Base-by-base conservation (phyloP, 37 sponge, comb jelly and placozoan species). In the Spongilla lacustris region DNA sequence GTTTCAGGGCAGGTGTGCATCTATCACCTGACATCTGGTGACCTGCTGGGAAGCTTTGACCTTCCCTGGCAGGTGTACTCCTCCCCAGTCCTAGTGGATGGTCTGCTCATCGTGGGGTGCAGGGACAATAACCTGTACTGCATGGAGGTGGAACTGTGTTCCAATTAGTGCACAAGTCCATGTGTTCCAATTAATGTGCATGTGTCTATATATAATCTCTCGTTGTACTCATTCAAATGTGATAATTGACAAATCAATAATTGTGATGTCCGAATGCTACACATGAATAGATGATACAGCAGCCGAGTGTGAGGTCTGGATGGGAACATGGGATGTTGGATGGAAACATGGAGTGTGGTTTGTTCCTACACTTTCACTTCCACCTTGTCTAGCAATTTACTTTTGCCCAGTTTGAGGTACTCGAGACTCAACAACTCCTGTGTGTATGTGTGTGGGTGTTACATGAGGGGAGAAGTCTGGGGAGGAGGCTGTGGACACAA, bases 11-110 rank as follows among this genome's bases (percentile, higher is more conserved):
- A 24, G 19, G 26, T 95, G 38, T 88, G 84, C 36, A 17, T 90
- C 13, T 37, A 90, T 19, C 46, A 84, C 27, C 32, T 66, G 14
- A 19, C 5, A 0, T 72, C 28, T 71, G 96, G 96, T 0, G 4
- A 2, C 22, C 31, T 91, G 24, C 36, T 90, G 25, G 68, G 70
- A 10, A 0, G 12, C 24, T 0, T 75, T 0, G 30, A 36, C 24
- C 74, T 97, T 1, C 95, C 95, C 0, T 78, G 88, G 2, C 81
- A 95, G 4, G 86, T 95, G 23, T 97, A 89, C 66, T 97, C 97
- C 26, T 97, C 97, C 25, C 96, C 97, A 41, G 96, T 95, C 11
- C 48, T 76, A 4, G 38, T 84, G 67, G 77, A 81, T n/a, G 71
- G 50, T 78, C 68, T 50, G 12, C 68, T 97, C 31, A 78, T 94